Evolutionary conservation across 2,888 invertebrate species (phyloP), one percentile per base, ranked within the genome.

Genomic region (Trichogramma evanescens): DNA sequence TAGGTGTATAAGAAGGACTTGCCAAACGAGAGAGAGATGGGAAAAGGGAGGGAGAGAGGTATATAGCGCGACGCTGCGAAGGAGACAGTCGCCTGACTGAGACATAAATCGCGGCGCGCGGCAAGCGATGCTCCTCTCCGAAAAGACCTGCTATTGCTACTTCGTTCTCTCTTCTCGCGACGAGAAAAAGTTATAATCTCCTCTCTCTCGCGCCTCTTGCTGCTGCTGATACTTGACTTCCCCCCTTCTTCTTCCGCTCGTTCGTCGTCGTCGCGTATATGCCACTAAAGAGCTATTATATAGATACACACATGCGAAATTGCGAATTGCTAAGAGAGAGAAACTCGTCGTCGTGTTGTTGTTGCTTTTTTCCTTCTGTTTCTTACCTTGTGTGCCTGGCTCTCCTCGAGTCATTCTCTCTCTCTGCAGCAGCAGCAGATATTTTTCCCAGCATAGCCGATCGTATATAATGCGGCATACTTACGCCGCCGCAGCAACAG

Each of bases 171-270:
- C 26, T 26, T 26, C 26, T 26, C 26, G 26, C 26, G 13, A 51
- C 26, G 53, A 54, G 50, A 53, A 45, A 54, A 56, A 41, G 53
- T 53, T 53, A 26, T 26, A 26, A 26, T 26, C 26, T 26, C 26
- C 26, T 26, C 26, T 26, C 26, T 40, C 51, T 51, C 49, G 48
- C 48, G 44, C 4, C 9, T 26, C 57, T 46, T 51, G 54, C 26
- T 26, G 26, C 43, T 58, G 58, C 51, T 54, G 54, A 13, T 13
- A 58, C 52, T 55, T 58, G 58, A 48, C 39, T 42, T 50, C 41
- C 44, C 55, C 57, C 41, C 51, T 44, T 26, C 43, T 52, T 5
- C 45, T 9, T 40, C 13, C 44, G 40, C 46, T 7, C 51, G 50
- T n/a, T 13, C 53, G 52, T n/a, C 39, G 6, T 43, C 41, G 3